A percentile compares a stretch with the other conserved stretches of the same genome.
phyloP scores from a whole-genome alignment of 2,888 invertebrate species.

The Callosobruchus maculatus region DNA sequence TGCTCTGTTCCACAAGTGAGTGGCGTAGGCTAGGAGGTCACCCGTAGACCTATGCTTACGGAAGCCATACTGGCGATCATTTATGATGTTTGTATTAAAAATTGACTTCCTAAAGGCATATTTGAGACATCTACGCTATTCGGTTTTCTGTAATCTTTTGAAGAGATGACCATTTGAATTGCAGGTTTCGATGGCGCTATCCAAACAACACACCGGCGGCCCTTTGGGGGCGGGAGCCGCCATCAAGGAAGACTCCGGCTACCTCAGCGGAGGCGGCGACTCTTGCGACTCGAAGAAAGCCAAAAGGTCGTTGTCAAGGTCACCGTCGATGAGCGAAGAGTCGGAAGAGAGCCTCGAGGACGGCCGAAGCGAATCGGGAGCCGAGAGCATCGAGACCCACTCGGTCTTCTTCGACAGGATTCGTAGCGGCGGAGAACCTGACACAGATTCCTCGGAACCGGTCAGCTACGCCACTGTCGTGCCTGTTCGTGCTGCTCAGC shows the following conservation, averaged over 20 bases:
- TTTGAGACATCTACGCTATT: no score
- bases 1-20: no score
- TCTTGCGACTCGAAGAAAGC: no score
- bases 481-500: conserved; percentile 14
- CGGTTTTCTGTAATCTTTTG: no score
- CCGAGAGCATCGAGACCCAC: conserved; percentile 82
- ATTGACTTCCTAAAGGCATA: no score
- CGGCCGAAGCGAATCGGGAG: conserved; percentile 71
- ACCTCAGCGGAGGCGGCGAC: conserved; percentile 69
- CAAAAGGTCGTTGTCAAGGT: no score
- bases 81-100: no score
- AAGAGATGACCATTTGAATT: neutral
- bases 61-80: no score
- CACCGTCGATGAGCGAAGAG: conserved; percentile 53
- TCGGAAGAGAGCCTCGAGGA: conserved; percentile 78
- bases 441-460: conserved; percentile 49
- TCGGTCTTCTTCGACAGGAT: conserved; percentile 81
- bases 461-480: conserved; percentile 50
- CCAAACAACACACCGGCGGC: conserved; percentile 9
- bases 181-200: conserved; percentile 7
- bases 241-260: conserved; percentile 69
- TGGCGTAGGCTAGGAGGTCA: no score
- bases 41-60: no score
- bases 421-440: no score
- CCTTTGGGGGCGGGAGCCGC: conserved; percentile 29